These are phyloP conservation scores for Prionailurus viverrinus DNA, from an alignment of 2,113 vertebrate genomes.

Conservation along the genomic window DNA sequence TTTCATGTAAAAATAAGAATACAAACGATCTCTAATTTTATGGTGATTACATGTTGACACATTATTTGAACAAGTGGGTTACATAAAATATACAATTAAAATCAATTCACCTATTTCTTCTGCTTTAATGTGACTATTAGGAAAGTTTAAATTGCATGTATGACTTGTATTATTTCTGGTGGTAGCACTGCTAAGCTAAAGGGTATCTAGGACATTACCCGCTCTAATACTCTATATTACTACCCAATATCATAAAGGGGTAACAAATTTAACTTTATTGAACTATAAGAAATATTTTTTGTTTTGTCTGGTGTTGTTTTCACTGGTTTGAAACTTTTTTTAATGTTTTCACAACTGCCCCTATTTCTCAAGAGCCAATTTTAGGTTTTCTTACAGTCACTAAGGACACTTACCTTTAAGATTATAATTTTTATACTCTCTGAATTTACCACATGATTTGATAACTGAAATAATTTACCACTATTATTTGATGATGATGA, in stretches of 20 bases:
- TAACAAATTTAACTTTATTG: not conserved
- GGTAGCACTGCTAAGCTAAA: not conserved
- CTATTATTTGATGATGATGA: not conserved
- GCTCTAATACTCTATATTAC: not conserved
- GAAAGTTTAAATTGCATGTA: not conserved
- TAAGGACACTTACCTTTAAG: not conserved
- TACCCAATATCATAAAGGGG: not conserved
- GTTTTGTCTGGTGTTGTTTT: conserved; percentile 23
- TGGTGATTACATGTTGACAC: not conserved
- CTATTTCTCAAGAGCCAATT: conserved; percentile 18
- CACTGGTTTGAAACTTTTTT: not conserved
- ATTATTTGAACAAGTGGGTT: not conserved
- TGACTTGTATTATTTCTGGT: not conserved
- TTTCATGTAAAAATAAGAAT: not conserved
- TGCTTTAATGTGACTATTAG: not conserved
- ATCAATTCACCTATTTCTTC: not conserved
- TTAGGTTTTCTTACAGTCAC: not conserved
- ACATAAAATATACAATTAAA: conserved; percentile 25
- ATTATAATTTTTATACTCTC: not conserved
- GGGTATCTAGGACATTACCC: not conserved
- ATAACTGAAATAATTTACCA: not conserved
- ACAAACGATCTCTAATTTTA: not conserved
- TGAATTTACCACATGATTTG: not conserved
- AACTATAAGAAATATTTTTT: not conserved
- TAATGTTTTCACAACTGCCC: not conserved